Evolutionary conservation across 2,113 vertebrate species (phyloP), one percentile per base, ranked within the genome.

Genomic region (Phoenicopterus ruber): DNA sequence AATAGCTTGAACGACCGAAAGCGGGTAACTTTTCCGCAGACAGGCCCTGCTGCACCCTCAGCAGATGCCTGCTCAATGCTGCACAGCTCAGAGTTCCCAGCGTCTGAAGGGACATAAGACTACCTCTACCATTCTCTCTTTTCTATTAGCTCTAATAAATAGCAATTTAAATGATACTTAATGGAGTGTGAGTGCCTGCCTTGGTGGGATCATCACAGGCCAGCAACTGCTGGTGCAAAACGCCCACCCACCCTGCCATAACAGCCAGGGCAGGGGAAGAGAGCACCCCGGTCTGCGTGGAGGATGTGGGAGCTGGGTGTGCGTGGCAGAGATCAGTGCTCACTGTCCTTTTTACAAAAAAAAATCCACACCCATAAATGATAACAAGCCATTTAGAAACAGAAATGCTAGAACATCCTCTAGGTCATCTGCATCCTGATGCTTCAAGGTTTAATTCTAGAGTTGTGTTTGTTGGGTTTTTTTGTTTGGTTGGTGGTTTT

Each of bases 61-160:
- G 49, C 63, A 28, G 36, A 1, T 0, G 1, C 42, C 40, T 17
- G 1, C 20, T 16, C 22, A 3, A 1, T 36, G 36, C 82, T 36
- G 86, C 65, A 6, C 31, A 29, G 65, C 17, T 25, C 15, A 1
- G 42, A 3, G 25, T 16, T 49, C 31, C 26, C 46, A 12, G 29
- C 10, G 2, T 18, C 87, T n/a, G 16, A 25, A 28, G 25, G 46
- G 58, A 9, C 2, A 2, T 13, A 9, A 25, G 40, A 7, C 14
- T 8, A 6, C 26, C 26, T 2, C 2, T 10, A 3, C 20, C 57
- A 2, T 11, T 26, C 20, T 17, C 21, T 18, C 9, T 59, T 34
- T 58, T 10, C 38, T 22, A 0, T 31, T 9, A 18, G 9, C n/a
- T 79, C 34, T 29, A 3, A 22, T 36, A 58, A 76, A 46, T 0